These are phyloP conservation scores for Phymanthus crucifer DNA, from an alignment of 92 coral and sea anemone genomes.

Conservation along the genomic window DNA sequence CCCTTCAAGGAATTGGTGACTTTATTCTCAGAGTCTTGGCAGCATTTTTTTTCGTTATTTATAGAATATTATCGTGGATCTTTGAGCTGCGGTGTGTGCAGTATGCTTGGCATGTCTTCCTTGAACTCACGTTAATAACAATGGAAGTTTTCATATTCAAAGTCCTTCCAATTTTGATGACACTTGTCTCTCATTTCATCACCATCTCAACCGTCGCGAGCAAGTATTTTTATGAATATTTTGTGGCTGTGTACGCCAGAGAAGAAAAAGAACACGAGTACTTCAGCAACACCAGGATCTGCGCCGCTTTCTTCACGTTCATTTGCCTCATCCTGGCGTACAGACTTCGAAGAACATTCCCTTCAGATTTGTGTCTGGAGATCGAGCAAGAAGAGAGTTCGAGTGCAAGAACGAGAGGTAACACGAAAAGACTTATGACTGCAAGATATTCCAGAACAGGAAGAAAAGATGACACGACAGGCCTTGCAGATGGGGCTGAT, in stretches of 20 bases:
- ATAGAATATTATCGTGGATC: constrained; percentile 40
- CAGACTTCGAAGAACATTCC: constrained; percentile 45
- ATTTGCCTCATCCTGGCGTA: constrained; percentile 42
- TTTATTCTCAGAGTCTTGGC: constrained; percentile 30
- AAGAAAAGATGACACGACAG: constrained; percentile 5
- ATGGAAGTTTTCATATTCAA: constrained; percentile 42
- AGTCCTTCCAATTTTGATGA: constrained; percentile 49
- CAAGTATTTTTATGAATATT: constrained; percentile 37
- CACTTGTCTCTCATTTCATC: constrained; percentile 6
- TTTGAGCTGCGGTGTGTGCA: constrained; percentile 40
- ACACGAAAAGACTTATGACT: background rate
- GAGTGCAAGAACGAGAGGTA: background rate
- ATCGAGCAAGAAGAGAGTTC: constrained; percentile 38
- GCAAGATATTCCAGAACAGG: background rate
- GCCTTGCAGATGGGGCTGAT: constrained; percentile 6
- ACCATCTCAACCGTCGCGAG: constrained; percentile 12
- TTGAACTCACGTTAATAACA: constrained; percentile 12
- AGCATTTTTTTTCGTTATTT: constrained; percentile 45
- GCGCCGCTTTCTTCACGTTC: constrained; percentile 19
- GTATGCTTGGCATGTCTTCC: constrained; percentile 31
- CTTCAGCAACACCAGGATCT: constrained; percentile 42
- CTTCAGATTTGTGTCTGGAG: constrained; percentile 39
- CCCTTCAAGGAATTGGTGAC: constrained; percentile 1
- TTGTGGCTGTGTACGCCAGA: constrained; percentile 31
- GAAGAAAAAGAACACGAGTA: constrained; percentile 13